These are phyloP conservation scores for Drosophila oshimai DNA, from an alignment of 1,140 invertebrate genomes.

Conservation along the genomic window DNA sequence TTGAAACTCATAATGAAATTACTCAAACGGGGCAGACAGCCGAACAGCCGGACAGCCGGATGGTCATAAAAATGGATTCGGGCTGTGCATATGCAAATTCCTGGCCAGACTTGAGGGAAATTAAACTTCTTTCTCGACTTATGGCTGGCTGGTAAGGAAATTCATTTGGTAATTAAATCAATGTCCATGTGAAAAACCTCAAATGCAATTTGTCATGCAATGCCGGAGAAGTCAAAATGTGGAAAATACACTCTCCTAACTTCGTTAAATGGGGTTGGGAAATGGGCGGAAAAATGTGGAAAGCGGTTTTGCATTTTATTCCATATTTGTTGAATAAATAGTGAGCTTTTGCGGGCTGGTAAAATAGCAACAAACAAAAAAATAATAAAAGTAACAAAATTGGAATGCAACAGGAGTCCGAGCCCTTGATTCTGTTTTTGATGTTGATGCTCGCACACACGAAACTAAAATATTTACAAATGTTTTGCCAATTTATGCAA, in stretches of 20 bases:
- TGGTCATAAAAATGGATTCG: conserved; percentile 4
- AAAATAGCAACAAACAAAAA: background rate
- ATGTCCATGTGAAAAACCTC: conserved; percentile 50
- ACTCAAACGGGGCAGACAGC: conserved; percentile 41
- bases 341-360: conserved; percentile 18
- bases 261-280: background rate
- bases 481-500: conserved; percentile 45
- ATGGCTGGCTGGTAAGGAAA: conserved; percentile 22
- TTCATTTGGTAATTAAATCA: conserved; percentile 62
- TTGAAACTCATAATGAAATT: conserved; percentile 79
- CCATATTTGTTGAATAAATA: conserved; percentile 57
- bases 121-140: conserved; percentile 31
- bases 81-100: conserved; percentile 23
- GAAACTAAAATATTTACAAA: conserved; percentile 55
- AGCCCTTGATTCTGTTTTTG: conserved; percentile 23
- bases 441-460: conserved; percentile 13
- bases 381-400: background rate
- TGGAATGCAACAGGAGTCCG: conserved; percentile 21
- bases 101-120: conserved; percentile 28
- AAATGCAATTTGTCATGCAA: conserved; percentile 54
- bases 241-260: conserved; percentile 6
- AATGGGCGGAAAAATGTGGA: background rate
- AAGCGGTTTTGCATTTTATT: conserved; percentile 29
- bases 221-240: conserved; percentile 27
- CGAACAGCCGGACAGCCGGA: background rate